These are phyloP conservation scores for Gallinago media DNA, from an alignment of 2,113 vertebrate species.

Conservation along the genomic window DNA sequence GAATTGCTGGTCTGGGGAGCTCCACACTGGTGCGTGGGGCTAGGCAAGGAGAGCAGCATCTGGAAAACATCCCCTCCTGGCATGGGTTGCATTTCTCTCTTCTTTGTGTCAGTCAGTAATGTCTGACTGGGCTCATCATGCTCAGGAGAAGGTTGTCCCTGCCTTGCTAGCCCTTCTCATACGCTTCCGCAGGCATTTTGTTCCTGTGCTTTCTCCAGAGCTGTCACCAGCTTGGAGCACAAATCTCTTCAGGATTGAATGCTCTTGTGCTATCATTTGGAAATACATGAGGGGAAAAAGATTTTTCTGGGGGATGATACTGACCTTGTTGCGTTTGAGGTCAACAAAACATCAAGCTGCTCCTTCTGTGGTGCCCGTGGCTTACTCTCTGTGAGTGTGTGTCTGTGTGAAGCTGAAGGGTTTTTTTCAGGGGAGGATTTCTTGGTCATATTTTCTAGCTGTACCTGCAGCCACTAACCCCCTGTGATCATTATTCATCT, in stretches of 20 bases:
- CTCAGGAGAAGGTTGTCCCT: neutral
- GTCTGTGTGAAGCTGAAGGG: neutral
- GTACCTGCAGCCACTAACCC: neutral
- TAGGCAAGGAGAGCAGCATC: neutral
- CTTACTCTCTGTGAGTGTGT: neutral
- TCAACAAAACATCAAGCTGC: neutral
- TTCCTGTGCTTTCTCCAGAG: neutral
- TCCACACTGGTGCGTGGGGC: accelerated
- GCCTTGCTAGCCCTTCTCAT: neutral
- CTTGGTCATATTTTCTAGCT: neutral
- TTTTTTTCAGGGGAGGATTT: neutral
- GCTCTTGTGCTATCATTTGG: neutral
- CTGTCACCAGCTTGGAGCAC: neutral
- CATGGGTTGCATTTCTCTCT: neutral
- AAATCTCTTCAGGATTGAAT: neutral
- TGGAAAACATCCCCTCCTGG: neutral
- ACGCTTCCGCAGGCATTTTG: neutral
- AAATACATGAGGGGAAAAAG: neutral
- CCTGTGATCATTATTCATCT: neutral
- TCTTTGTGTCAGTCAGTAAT: neutral
- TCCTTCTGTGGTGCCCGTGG: neutral
- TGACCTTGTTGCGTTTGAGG: neutral
- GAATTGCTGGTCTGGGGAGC: neutral
- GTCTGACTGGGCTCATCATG: neutral
- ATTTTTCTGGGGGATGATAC: neutral